Evolutionary conservation across 2,888 invertebrate genomes (phyloP).

Genomic region (Drosophila mercatorum): DNA sequence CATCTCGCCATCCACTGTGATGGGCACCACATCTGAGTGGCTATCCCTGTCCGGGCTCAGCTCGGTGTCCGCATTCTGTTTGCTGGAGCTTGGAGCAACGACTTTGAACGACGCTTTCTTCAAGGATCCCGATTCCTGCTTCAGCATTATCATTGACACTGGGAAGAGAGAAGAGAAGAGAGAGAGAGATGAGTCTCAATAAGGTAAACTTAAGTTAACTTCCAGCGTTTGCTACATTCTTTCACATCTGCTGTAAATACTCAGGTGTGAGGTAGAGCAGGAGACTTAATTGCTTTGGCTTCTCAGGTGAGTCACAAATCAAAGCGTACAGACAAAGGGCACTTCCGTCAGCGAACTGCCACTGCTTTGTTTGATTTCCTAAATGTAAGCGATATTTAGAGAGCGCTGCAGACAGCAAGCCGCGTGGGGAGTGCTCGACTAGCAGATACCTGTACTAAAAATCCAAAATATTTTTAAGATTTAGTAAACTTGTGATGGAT

Average conservation of each 20-base stretch:
- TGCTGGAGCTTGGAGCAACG: slow-evolving; percentile 13
- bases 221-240: slow-evolving; percentile 15
- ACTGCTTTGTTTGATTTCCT: slow-evolving; percentile 19
- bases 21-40: slow-evolving; percentile 88
- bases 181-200: neutral
- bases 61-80: slow-evolving; percentile 28
- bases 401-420: no score
- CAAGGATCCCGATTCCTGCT: slow-evolving; percentile 16
- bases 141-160: slow-evolving; percentile 44
- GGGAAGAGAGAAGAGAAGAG: neutral
- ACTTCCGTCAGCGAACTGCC: slow-evolving; percentile 34
- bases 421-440: neutral
- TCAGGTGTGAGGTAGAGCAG: slow-evolving; percentile 9
- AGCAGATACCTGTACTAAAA: neutral
- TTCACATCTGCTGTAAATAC: neutral
- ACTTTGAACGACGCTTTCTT: slow-evolving; percentile 30
- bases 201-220: no score
- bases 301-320: slow-evolving; percentile 24
- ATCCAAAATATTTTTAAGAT: no score
- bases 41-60: slow-evolving; percentile 72
- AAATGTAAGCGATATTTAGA: slow-evolving; percentile 1
- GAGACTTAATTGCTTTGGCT: slow-evolving; percentile 48
- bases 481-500: no score
- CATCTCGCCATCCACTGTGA: slow-evolving; percentile 91
- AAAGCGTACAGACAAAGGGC: neutral